Evolutionary conservation across 2,113 vertebrate genomes (phyloP), one percentile per base, ranked within the genome.

Genomic region (Rhynchopsitta pachyrhyncha): DNA sequence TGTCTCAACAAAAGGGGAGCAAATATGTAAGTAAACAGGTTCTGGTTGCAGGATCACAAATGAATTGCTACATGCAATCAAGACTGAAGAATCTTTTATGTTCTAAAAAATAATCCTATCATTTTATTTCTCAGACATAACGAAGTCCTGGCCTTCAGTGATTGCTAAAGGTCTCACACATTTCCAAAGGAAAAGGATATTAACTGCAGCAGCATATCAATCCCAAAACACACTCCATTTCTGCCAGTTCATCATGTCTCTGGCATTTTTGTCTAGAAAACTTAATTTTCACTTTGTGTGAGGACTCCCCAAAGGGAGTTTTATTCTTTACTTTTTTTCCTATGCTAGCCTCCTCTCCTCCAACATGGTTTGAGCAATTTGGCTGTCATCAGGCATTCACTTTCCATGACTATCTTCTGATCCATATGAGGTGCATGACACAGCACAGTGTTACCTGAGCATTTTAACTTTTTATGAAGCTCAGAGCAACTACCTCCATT

Each of bases 181-280:
- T 64, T 91, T 78, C 78, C 39, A 69, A 57, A 93, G 69, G 37
- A 76, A 93, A 87, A 84, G 23, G 35, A 3, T 82, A 85, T 79
- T 71, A 82, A 44, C 63, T 90, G 57, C 78, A 82, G 85, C 44
- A 53, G 29, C 44, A 2, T n/a, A 79, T 88, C 90, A 85, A 55
- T 90, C 78, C 33, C 39, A 39, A 82, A 86, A 35, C 64, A 89
- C 57, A 55, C 23, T 12, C 24, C 27, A 25, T 93, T 94, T 94
- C 71, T 88, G 55, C 62, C 19, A 91, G 35, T 55, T 50, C 55
- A 31, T 77, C 66, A n/a, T 14, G 12, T 55, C 74, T 82, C 85
- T 92, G 85, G 70, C 52, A 74, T 82, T 90, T 85, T 69, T 31
- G 52, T 80, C 79, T 85, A 90, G 92, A 93, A 95, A 94, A 91